Conservation (phyloP, 2,113 vertebrate species). For the Ramphastos sulfuratus region DNA sequence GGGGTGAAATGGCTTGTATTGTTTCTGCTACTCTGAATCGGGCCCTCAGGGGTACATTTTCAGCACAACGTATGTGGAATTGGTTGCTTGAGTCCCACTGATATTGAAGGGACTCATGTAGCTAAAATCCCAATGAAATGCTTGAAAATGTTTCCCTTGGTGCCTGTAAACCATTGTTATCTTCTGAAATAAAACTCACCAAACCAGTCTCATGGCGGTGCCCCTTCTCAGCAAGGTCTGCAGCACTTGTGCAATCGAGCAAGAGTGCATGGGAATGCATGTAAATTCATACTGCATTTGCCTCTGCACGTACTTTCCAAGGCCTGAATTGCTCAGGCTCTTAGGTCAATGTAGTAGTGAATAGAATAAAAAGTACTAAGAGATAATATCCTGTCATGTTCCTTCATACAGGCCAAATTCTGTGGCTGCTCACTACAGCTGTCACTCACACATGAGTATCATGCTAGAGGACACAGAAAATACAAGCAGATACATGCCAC, state of each 20-base stretch:
- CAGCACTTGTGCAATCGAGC: background rate
- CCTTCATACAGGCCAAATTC: background rate
- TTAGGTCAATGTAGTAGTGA: background rate
- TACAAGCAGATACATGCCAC: background rate
- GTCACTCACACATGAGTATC: too few relatives aligned
- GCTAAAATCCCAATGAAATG: background rate
- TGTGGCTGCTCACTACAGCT: background rate
- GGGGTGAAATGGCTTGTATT: background rate
- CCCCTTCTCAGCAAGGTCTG: background rate
- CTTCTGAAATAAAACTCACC: background rate
- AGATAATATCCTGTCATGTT: background rate
- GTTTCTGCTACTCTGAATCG: slow-evolving; percentile 8
- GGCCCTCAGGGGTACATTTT: background rate
- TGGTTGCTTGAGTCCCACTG: background rate
- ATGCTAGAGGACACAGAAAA: background rate
- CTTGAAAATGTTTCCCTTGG: background rate
- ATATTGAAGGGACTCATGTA: background rate
- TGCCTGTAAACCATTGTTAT: background rate
- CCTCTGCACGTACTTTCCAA: fast-evolving
- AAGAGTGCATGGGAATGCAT: background rate
- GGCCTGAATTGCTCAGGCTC: background rate
- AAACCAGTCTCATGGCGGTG: background rate
- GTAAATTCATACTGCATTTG: background rate
- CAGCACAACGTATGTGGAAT: background rate
- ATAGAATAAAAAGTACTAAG: background rate